Base-by-base conservation (phyloP, 1,140 invertebrate species). In the Papilio polytes region DNA sequence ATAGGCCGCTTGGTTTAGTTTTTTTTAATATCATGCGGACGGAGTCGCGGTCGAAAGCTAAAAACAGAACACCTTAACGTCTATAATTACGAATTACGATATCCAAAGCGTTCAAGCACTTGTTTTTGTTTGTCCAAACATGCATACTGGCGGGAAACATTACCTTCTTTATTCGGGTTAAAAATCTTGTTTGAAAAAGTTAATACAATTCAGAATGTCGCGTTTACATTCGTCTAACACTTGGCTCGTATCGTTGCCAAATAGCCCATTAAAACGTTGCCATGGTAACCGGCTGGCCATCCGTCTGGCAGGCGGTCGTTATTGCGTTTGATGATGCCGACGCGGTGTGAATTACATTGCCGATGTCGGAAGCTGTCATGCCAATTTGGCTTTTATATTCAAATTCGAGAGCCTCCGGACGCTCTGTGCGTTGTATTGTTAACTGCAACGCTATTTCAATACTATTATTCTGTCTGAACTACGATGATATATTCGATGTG, bases 301-400 rank as follows among this genome's bases (percentile, higher is more conserved):
- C 44, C 41, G 74, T 76, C 74, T 76, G 72, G 31, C 31, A 41
- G 44, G 36, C 70, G 31, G 26, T 72, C n/a, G 72, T 73, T 46
- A 44, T 46, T 76, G 74, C 44, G 41, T 70, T 76, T 76, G 41
- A 76, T 76, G 74, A 51, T 76, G 74, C 74, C 46, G 72, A 74
- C 72, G 74, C 74, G 46, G 74, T 76, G 74, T 51, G 74, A 76
- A 76, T 76, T 46, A 76, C 74, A 76, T 76, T 76, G 74, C 41
- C 74, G 22, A 76, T 76, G 74, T 76, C 74, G 46, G 74, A 51
- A 73, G 72, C 72, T 73, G 72, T 73, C 72, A 51, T 76, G 74
- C 46, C 74, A 76, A 76, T 76, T 76, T 76, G 41, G 74, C 74
- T 76, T 76, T 76, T 76, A 76, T 76, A 76, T 76, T 76, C 41